Evolutionary conservation across 2,888 invertebrate genomes (phyloP).

Genomic region (Subacronicta megacephala): DNA sequence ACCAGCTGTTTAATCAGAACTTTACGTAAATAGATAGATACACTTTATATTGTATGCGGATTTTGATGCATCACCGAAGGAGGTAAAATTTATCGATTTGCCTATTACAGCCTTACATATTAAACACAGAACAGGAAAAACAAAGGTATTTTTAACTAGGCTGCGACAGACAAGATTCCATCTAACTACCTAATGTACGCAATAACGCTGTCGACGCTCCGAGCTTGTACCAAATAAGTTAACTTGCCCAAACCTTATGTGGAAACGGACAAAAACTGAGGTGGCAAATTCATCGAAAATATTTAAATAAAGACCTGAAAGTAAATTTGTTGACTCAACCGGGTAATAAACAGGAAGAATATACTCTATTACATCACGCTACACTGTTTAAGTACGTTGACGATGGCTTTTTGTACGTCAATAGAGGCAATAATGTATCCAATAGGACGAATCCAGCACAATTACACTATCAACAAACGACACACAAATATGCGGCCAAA

Average conservation of each 20-base stretch:
- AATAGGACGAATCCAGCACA: slow-evolving; percentile 72
- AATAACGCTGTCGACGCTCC: slow-evolving; percentile 63
- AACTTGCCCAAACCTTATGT: slow-evolving; percentile 72
- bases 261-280: slow-evolving; percentile 67
- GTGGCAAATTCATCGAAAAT: slow-evolving; percentile 48
- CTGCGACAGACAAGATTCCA: slow-evolving; percentile 56
- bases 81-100: slow-evolving; percentile 27
- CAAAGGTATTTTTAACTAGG: slow-evolving; percentile 66
- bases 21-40: slow-evolving; percentile 17
- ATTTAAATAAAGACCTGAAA: slow-evolving; percentile 37
- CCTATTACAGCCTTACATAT: slow-evolving; percentile 33
- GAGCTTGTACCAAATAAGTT: slow-evolving; percentile 74
- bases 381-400: slow-evolving; percentile 24
- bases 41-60: slow-evolving; percentile 14
- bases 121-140: slow-evolving; percentile 62
- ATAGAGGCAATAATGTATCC: slow-evolving; percentile 63
- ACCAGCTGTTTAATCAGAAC: slow-evolving; percentile 52
- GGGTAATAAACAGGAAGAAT: slow-evolving; percentile 39
- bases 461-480: slow-evolving; percentile 68
- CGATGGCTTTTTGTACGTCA: slow-evolving; percentile 65
- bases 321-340: slow-evolving; percentile 25
- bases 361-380: slow-evolving; percentile 13
- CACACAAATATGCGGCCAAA: slow-evolving; percentile 64
- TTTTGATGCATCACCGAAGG: slow-evolving; percentile 23
- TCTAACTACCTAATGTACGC: slow-evolving; percentile 61